A percentile compares a stretch with the other conserved stretches of the same genome.
These are phyloP conservation scores for Argyrosomus japonicus DNA, from an alignment of 2,113 vertebrate genomes.

Conservation along the genomic window DNA sequence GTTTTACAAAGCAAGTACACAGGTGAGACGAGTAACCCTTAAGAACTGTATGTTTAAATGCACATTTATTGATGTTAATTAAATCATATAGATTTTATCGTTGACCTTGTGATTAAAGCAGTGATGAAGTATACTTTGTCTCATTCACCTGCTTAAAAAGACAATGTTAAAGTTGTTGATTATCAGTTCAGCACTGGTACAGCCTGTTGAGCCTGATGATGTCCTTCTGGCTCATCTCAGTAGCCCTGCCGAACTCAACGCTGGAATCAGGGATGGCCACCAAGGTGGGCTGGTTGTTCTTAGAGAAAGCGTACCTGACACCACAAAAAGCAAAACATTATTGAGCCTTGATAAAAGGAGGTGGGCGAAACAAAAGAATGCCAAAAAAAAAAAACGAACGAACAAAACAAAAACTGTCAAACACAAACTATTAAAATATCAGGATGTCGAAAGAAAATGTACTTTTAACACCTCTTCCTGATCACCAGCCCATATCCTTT, in stretches of 20 bases:
- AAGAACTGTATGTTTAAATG: not conserved
- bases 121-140: not conserved
- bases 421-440: too few species aligned
- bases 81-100: too few species aligned
- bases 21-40: not conserved
- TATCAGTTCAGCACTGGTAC: constrained; percentile 50
- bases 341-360: too few species aligned
- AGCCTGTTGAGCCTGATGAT: constrained; percentile 61
- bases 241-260: constrained; percentile 44
- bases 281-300: constrained; percentile 49
- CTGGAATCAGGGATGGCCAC: constrained; percentile 49
- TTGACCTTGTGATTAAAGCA: not conserved
- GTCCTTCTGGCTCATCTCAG: constrained; percentile 59
- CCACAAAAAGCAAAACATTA: not conserved
- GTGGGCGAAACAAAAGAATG: too few species aligned
- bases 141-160: not conserved
- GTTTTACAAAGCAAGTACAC: not conserved
- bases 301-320: constrained; percentile 46
- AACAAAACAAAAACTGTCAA: too few species aligned
- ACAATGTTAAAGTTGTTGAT: not conserved
- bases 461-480: too few species aligned
- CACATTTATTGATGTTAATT: not conserved
- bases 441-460: too few species aligned
- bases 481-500: too few species aligned
- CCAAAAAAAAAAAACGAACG: too few species aligned